A percentile compares a stretch with the other conserved stretches of the same genome.
Conservation (phyloP, 2,888 invertebrate species). For the Leptopterna dolabrata region DNA sequence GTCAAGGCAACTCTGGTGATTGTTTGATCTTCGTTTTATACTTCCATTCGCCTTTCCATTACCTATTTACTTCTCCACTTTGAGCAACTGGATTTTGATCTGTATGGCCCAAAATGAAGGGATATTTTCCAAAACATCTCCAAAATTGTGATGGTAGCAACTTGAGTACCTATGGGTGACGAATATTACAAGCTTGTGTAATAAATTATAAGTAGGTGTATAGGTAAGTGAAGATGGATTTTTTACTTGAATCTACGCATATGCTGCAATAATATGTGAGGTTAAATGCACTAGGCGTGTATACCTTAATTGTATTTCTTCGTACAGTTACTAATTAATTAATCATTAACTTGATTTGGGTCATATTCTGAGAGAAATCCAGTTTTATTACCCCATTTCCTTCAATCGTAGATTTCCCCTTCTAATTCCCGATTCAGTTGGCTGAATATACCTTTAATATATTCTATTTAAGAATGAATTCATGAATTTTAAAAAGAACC, state of each 20-base stretch:
- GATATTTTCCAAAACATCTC: background rate
- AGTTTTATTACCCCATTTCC: background rate
- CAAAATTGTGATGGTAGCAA: background rate
- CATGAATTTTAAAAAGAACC: too few relatives aligned
- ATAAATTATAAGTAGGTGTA: too few relatives aligned
- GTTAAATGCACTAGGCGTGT: too few relatives aligned
- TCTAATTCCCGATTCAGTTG: background rate
- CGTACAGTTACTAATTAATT: too few relatives aligned
- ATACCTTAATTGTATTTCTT: too few relatives aligned
- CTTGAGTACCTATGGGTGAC: too few relatives aligned
- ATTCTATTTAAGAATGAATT: too few relatives aligned
- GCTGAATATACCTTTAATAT: background rate
- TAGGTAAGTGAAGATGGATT: too few relatives aligned
- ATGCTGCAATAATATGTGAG: too few relatives aligned
- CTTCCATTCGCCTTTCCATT: background rate
- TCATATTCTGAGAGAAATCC: background rate
- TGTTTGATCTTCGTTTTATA: background rate
- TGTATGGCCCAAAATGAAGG: background rate
- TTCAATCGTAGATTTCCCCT: background rate
- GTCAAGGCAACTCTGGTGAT: background rate
- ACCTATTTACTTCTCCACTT: background rate
- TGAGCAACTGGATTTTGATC: background rate
- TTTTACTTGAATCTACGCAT: too few relatives aligned
- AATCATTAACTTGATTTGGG: background rate
- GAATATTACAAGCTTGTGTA: too few relatives aligned